A percentile compares a stretch with the other conserved stretches of the same genome.
Evolutionary conservation across 2,113 vertebrate genomes (phyloP).

Genomic region (Chamaetylas fuelleborni): DNA sequence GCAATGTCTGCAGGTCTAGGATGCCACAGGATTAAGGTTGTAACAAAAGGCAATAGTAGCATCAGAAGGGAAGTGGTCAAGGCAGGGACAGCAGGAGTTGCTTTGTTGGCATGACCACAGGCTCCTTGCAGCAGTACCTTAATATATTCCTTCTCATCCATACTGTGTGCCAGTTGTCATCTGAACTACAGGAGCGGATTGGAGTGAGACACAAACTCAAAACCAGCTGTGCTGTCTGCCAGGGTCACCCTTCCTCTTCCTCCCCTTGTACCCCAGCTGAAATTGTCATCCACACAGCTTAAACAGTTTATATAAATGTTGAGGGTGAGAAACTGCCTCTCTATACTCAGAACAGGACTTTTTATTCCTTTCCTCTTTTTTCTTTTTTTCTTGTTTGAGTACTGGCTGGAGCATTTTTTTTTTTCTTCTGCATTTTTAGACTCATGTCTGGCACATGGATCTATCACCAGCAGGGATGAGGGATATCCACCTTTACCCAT

Average conservation of each 20-base stretch:
- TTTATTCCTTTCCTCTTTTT: background rate
- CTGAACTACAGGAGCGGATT: background rate
- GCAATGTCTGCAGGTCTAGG: background rate
- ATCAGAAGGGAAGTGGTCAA: background rate
- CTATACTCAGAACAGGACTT: accelerated
- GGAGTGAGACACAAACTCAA: background rate
- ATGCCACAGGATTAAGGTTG: background rate
- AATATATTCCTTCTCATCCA: background rate
- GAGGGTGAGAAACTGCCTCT: background rate
- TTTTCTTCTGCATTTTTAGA: background rate
- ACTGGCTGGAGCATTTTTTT: background rate
- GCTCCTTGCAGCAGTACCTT: background rate
- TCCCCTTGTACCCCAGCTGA: background rate
- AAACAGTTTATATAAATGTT: background rate
- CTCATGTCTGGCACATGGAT: background rate
- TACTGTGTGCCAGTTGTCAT: background rate
- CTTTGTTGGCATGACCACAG: background rate
- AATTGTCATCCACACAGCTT: background rate
- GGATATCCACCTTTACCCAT: background rate
- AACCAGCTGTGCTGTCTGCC: background rate
- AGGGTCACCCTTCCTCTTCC: background rate
- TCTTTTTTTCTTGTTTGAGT: background rate
- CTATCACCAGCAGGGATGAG: background rate
- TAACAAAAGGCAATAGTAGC: background rate
- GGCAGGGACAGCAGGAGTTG: background rate